Evolutionary conservation across 2,888 invertebrate species (phyloP), one percentile per base, ranked within the genome.

Genomic region (Tipula lateralis): DNA sequence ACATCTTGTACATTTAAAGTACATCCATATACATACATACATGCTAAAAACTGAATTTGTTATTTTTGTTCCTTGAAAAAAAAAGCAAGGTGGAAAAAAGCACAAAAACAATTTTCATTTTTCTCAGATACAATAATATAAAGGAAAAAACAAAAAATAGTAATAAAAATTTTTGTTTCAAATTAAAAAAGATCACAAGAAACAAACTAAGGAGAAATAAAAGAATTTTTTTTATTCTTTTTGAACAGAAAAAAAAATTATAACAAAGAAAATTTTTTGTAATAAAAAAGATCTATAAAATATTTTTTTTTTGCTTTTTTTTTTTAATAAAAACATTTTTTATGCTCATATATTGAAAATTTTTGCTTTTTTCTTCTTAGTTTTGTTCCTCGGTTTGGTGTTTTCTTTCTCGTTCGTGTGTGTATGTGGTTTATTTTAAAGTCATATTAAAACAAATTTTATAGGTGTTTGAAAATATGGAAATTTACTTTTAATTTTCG

Each of bases 381-480:
- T 66, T 66, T 50, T 50, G 7, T 50, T 50, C 19, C 19, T 50
- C 24, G 50, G 50, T 50, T 50, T 50, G 50, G 50, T 50, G 50
- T 19, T 50, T 50, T 50, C 7, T 19, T 50, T 66, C 3, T 66
- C 66, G 66, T 66, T 19, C 24, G 66, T 24, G 24, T 66, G 66
- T 66, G 66, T 66, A 9, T 66, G 66, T 1, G 66, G 66, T 66
- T 66, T 66, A 66, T 66, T 66, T 66, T 66, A 66, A 66, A 82
- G 29, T 82, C 32, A n/a, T 82, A 82, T 82, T 82, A 82, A 82
- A 82, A 82, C 32, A 82, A 82, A 30, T 82, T 82, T 82, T 82
- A 82, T 82, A 32, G 32, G 82, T 82, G 82, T 30, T 30, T 82
- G 9, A 82, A 30, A 82, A 82, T 30, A 82, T 24, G 24, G 5